A percentile compares a stretch with the other conserved stretches of the same genome.
Conservation (phyloP, 2,888 invertebrate genomes). For the Tigriopus californicus region DNA sequence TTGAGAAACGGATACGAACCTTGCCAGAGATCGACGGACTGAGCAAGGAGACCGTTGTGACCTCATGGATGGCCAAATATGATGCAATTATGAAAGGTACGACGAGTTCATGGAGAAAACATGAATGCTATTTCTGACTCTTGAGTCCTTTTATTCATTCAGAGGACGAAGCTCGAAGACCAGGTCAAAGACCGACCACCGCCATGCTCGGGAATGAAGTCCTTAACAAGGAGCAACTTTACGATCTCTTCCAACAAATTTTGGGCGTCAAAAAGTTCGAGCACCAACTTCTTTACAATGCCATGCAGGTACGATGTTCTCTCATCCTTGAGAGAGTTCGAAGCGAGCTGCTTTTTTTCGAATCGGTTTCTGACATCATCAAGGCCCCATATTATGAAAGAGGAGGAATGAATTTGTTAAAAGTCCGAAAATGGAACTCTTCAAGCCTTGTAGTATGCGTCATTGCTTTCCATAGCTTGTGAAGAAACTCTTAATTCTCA, state of each 20-base stretch:
- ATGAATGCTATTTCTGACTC: background rate
- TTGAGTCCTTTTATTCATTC: background rate
- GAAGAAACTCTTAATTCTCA: too few species aligned
- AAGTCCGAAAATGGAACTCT: too few species aligned
- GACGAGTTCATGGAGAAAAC: background rate
- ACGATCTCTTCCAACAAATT: slow-evolving; percentile 99
- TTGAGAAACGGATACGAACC: slow-evolving; percentile 38
- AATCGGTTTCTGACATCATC: too few species aligned
- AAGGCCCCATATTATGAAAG: too few species aligned
- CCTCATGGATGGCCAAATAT: slow-evolving; percentile 98
- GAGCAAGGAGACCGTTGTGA: slow-evolving; percentile 94
- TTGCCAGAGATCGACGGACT: slow-evolving; percentile 97
- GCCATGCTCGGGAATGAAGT: slow-evolving; percentile 31
- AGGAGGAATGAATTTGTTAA: too few species aligned
- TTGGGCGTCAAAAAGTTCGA: slow-evolving; percentile 97
- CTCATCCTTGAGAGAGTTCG: too few species aligned
- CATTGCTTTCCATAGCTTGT: too few species aligned
- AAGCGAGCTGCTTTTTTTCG: too few species aligned
- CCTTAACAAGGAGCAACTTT: slow-evolving; percentile 94
- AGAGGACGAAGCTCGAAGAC: slow-evolving; percentile 43
- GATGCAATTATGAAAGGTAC: slow-evolving; percentile 87
- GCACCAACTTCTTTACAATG: slow-evolving; percentile 96
- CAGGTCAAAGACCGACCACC: slow-evolving; percentile 11
- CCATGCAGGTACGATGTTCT: slow-evolving; percentile 49
- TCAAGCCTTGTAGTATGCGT: too few species aligned